These are phyloP conservation scores for Galago senegalensis DNA, from an alignment of 2,797 vertebrate genomes.

Conservation along the genomic window DNA sequence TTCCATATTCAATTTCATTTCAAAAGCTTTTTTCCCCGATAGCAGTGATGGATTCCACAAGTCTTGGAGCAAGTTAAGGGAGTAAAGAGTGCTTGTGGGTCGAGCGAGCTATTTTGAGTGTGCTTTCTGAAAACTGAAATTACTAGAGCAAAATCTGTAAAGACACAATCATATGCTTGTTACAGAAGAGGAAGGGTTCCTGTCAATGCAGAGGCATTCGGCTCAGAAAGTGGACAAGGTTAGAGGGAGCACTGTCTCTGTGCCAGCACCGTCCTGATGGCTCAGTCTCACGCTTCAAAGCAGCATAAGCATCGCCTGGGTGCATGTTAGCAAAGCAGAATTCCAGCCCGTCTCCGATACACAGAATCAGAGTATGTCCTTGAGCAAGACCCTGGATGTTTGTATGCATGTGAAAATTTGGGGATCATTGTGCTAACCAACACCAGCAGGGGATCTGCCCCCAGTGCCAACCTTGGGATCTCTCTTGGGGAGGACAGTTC, in stretches of 20 bases:
- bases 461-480: background rate
- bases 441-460: background rate
- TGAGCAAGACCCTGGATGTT: background rate
- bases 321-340: background rate
- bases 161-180: slow-evolving; percentile 59
- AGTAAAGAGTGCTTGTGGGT: slow-evolving; percentile 61
- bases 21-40: slow-evolving; percentile 22
- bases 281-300: background rate
- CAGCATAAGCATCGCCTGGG: background rate
- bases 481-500: background rate
- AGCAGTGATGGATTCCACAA: slow-evolving; percentile 59
- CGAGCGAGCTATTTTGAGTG: slow-evolving; percentile 72
- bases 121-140: slow-evolving; percentile 70
- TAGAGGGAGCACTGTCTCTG: background rate
- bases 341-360: background rate
- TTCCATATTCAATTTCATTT: slow-evolving; percentile 67
- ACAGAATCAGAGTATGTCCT: background rate
- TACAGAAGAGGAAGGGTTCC: slow-evolving; percentile 73
- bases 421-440: background rate
- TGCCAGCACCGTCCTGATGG: background rate
- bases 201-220: slow-evolving; percentile 67
- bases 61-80: slow-evolving; percentile 71
- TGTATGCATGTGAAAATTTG: background rate
- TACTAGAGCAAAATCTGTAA: slow-evolving; percentile 67
- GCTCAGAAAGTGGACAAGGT: slow-evolving; percentile 14